A percentile compares a stretch with the other conserved stretches of the same genome.
phyloP scores from a whole-genome alignment of 2,113 vertebrate genomes.

The Calyptomena viridis region DNA sequence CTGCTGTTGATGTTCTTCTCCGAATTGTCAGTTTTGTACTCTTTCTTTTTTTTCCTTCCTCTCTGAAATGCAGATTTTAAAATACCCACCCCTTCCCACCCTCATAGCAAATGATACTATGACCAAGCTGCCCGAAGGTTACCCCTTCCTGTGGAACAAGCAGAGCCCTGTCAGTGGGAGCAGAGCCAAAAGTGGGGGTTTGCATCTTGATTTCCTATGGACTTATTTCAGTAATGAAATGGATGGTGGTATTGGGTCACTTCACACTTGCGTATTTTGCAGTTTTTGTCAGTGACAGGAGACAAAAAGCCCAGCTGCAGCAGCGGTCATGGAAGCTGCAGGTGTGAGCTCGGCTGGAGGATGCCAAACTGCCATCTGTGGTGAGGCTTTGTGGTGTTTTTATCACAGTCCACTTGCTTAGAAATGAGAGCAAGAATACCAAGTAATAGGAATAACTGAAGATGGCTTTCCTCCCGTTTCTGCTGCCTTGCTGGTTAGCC shows the following conservation, averaged over 20 bases:
- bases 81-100: neutral
- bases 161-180: rapidly evolving
- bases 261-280: neutral
- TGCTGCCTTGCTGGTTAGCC: neutral
- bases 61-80: neutral
- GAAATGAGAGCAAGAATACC: neutral
- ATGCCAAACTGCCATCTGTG: slow-evolving; percentile 26
- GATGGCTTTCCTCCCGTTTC: neutral
- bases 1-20: neutral
- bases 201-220: neutral
- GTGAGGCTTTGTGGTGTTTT: neutral
- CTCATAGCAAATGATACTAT: neutral
- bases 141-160: neutral
- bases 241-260: neutral
- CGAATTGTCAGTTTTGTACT: neutral
- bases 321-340: neutral
- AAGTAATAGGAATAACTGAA: neutral
- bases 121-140: neutral
- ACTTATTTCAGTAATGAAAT: neutral
- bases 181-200: neutral
- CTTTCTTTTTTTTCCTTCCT: neutral
- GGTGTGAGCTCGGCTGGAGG: slow-evolving; percentile 32
- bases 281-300: neutral
- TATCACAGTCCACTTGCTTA: neutral
- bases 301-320: slow-evolving; percentile 44